Base-by-base conservation (phyloP, 1,140 invertebrate genomes). In the Solenopsis invicta region DNA sequence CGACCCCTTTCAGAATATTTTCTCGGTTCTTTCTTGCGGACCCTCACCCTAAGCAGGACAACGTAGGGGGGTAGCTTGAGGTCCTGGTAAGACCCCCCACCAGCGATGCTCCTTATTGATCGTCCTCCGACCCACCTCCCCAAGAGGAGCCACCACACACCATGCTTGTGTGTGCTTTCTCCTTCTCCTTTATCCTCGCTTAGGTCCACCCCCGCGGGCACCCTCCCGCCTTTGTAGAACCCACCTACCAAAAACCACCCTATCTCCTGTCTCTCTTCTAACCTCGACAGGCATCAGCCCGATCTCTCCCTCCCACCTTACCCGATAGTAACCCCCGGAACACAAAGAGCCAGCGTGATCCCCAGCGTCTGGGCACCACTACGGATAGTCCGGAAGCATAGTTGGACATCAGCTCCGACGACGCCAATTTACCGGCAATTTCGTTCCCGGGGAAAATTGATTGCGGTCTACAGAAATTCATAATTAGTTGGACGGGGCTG, bases 151-250 rank as follows among this genome's bases (percentile, higher is more conserved):
- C 81, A 88, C 85, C 81, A 88, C 84, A 87, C 85, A 91, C 91
- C 75, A 89, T 86, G 90, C 77, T 69, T 69, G 66, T 90, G 87
- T 90, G 84, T 91, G 94, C 92, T 93, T 93, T 95, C 94, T 94
- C 94, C 93, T 94, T 95, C 94, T 95, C 94, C 95, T 95, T 95
- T 94, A 94, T 95, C 93, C 94, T 93, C 92, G 94, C 95, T 95
- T 95, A 95, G 94, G 93, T 95, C 94, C 95, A 93, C 93, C 93
- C 93, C 92, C 92, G 91, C 92, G 89, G 92, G 91, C 88, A 89
- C 91, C 92, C 92, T 92, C 91, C 92, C 93, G 94, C 94, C 94
- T 94, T 95, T 95, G 94, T 94, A 93, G 94, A 84, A 84, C 92
- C 93, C 93, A 92, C 90, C 93, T 93, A 93, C 94, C 94, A 94